Conservation (phyloP, 2,888 invertebrate species). For the Noctua comes region DNA sequence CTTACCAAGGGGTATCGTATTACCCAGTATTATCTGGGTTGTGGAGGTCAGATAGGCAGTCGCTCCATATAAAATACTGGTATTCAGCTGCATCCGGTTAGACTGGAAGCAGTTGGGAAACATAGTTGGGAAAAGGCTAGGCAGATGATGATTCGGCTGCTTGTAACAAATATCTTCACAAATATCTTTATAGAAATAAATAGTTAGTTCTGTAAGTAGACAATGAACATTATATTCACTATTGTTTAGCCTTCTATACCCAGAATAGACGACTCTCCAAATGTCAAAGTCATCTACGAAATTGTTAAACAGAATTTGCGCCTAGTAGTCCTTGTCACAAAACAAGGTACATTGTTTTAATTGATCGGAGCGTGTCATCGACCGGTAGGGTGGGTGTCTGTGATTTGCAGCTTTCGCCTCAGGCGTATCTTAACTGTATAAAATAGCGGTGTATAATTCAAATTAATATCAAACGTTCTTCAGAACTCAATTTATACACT, state of each 20-base stretch:
- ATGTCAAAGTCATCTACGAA: slow-evolving; percentile 43
- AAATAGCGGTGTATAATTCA: slow-evolving; percentile 57
- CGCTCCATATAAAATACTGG: too few species aligned
- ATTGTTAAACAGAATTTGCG: slow-evolving; percentile 39
- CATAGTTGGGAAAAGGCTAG: too few species aligned
- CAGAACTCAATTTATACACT: slow-evolving; percentile 61
- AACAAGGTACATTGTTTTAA: slow-evolving; percentile 70
- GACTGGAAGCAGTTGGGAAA: too few species aligned
- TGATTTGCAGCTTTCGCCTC: slow-evolving; percentile 56
- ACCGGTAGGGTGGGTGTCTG: slow-evolving; percentile 40
- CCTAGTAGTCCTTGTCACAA: slow-evolving; percentile 72
- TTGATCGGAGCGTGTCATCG: slow-evolving; percentile 71
- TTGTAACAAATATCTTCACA: neutral
- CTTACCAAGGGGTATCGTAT: too few species aligned
- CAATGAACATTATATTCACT: neutral
- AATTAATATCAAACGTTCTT: slow-evolving; percentile 60
- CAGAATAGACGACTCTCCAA: slow-evolving; percentile 14
- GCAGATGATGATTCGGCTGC: too few species aligned
- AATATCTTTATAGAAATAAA: neutral
- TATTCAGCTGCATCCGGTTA: too few species aligned
- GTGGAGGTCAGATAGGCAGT: too few species aligned
- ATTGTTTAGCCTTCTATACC: neutral
- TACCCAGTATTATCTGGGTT: too few species aligned
- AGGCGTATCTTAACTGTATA: slow-evolving; percentile 66
- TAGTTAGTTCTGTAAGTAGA: neutral